Evolutionary conservation across 2,797 vertebrate genomes (phyloP).

Genomic region (Sebastes oblongus): DNA sequence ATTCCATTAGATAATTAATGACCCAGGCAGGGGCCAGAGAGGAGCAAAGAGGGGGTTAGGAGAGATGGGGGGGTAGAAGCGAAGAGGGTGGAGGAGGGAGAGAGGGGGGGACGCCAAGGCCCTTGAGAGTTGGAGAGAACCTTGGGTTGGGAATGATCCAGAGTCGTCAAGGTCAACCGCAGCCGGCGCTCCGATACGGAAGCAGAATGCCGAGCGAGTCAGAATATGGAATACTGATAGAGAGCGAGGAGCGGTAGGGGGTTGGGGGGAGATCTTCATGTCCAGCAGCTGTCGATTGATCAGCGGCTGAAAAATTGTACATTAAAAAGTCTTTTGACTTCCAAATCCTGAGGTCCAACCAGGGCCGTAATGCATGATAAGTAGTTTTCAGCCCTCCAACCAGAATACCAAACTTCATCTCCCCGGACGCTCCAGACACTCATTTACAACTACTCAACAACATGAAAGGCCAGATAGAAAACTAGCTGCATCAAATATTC

Average conservation of each 20-base stretch:
- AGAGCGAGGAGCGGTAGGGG: neutral
- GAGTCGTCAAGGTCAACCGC: constrained; percentile 81
- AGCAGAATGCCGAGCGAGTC: constrained; percentile 69
- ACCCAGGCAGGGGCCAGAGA: constrained; percentile 75
- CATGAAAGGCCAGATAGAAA: constrained; percentile 80
- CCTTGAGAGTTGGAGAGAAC: constrained; percentile 81
- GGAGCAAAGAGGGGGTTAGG: constrained; percentile 63
- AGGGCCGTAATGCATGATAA: constrained; percentile 83
- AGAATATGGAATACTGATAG: constrained; percentile 67
- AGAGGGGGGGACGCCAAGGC: constrained; percentile 51
- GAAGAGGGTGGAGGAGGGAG: constrained; percentile 12
- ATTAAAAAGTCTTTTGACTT: constrained; percentile 84
- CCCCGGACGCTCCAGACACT: constrained; percentile 75
- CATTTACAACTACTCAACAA: constrained; percentile 82
- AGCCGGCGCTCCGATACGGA: constrained; percentile 64
- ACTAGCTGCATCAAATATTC: constrained; percentile 79
- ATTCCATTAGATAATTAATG: constrained; percentile 89
- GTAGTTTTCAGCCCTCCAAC: constrained; percentile 80
- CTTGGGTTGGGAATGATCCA: constrained; percentile 81
- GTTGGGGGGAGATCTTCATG: constrained; percentile 62
- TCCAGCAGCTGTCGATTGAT: constrained; percentile 82
- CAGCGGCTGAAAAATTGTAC: constrained; percentile 81
- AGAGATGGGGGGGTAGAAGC: constrained; percentile 33
- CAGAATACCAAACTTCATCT: constrained; percentile 80
- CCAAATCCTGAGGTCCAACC: constrained; percentile 82